A percentile compares a stretch with the other conserved stretches of the same genome.
phyloP scores from a whole-genome alignment of 2,888 invertebrate species.

The Elysia crispata region DNA sequence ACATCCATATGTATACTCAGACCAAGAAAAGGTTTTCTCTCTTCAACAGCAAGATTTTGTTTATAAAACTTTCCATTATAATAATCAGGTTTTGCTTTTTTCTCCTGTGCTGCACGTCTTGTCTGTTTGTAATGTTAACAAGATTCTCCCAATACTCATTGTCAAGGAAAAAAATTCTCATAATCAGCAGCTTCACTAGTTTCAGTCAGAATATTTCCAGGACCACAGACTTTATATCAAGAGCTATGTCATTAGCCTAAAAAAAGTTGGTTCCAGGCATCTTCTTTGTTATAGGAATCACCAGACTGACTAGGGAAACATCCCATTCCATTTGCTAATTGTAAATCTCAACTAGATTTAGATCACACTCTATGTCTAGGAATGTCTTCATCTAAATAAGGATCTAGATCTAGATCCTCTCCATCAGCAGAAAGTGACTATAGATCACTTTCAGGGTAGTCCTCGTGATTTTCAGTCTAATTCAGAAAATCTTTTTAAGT shows the following conservation, averaged over 20 bases:
- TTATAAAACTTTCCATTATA: constrained; percentile 41
- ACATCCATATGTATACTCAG: constrained; percentile 47
- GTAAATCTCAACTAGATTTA: neutral
- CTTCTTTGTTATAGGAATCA: neutral
- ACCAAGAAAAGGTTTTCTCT: constrained; percentile 50
- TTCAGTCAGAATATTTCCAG: constrained; percentile 40
- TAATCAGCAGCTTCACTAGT: constrained; percentile 34
- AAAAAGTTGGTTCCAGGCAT: neutral
- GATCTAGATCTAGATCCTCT: neutral
- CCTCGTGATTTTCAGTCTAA: constrained; percentile 20
- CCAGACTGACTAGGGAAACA: neutral
- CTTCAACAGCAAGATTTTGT: constrained; percentile 17
- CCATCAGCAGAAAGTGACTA: neutral
- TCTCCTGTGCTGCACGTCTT: too few species aligned
- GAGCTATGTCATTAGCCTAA: neutral
- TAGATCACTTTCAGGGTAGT: constrained; percentile 20
- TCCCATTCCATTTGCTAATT: neutral
- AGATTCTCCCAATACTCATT: too few species aligned
- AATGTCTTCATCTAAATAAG: neutral
- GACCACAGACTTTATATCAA: constrained; percentile 18
- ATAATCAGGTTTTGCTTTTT: constrained; percentile 23
- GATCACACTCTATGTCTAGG: neutral
- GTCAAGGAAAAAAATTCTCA: constrained; percentile 27
- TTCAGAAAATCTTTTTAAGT: neutral
- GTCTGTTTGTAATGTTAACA: too few species aligned